Evolutionary conservation across 1,140 invertebrate species (phyloP), one percentile per base, ranked within the genome.

Genomic region (Chlorops oryzae): DNA sequence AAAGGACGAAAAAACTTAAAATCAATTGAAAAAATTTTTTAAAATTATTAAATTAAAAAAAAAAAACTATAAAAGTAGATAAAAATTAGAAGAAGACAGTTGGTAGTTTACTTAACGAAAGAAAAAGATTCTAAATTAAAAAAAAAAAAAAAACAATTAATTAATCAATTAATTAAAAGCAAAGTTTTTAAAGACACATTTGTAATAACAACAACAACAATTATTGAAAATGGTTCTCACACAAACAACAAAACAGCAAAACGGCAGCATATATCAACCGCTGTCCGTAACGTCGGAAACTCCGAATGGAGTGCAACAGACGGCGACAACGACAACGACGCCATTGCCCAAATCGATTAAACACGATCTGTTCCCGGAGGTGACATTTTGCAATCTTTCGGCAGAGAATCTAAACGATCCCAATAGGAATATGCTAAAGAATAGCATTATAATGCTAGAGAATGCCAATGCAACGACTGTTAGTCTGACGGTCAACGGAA

Each of bases 361-460:
- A 37, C 66, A 70, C 38, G 66, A 70, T 43, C 61, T 70, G 4
- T 70, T 70, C 35, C 67, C 64, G 25, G 67, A 70, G 48, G 66
- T 70, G 5, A 70, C 60, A 3, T 70, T 70, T 42, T 70, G 66
- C 47, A 67, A 70, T 51, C 54, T 70, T 9, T 70, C 66, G 1
- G 62, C 54, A 38, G 61, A 65, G 34, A 57, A 66, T 46, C 50
- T 69, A 28, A n/a, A 50, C n/a, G 58, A 66, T 15, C 12, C 15
- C 7, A 61, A 59, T 38, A 59, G 55, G 22, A 63, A 57, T 2
- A 32, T 46, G 24, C 45, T 61, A 3, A 46, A 57, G 18, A 62
- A 58, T 39, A 69, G 65, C 47, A 45, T 69, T 13, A 59, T 70
- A 37, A 59, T 58, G 3, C 12, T 69, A 5, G 57, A 65, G 41